Evolutionary conservation across 2,888 invertebrate species (phyloP).

Genomic region (Stenchaetothrips biformis): DNA sequence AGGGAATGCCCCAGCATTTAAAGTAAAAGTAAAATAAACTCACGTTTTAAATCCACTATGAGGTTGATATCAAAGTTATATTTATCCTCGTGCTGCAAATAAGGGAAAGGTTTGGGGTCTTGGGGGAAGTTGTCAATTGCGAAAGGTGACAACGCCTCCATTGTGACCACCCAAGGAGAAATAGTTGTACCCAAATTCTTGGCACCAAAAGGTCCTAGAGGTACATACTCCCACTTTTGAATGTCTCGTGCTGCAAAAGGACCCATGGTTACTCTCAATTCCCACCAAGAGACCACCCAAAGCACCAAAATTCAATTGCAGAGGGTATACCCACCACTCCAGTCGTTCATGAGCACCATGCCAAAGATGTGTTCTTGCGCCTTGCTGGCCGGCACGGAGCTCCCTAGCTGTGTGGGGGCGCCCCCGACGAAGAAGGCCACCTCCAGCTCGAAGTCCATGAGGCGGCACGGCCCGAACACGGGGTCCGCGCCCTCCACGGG

Average conservation of each 20-base stretch:
- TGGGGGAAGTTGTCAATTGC: slow-evolving; percentile 74
- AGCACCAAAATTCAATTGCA: not conserved
- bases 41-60: slow-evolving; percentile 77
- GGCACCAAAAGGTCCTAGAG: slow-evolving; percentile 92
- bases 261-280: not conserved
- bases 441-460: slow-evolving; percentile 96
- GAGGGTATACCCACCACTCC: slow-evolving; percentile 75
- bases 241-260: slow-evolving; percentile 81
- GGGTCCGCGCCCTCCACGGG: slow-evolving; percentile 77
- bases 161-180: slow-evolving; percentile 95
- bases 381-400: slow-evolving; percentile 70
- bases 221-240: slow-evolving; percentile 99
- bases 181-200: slow-evolving; percentile 95
- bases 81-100: slow-evolving; percentile 75
- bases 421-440: slow-evolving; percentile 96
- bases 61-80: slow-evolving; percentile 93
- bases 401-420: slow-evolving; percentile 72
- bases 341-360: slow-evolving; percentile 96
- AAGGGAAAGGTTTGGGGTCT: slow-evolving; percentile 82
- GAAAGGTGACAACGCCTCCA: slow-evolving; percentile 88
- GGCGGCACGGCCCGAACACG: slow-evolving; percentile 75
- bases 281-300: not conserved
- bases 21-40: slow-evolving; percentile 43
- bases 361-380: slow-evolving; percentile 94
- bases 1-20: not conserved